Percentiles rank a stretch among this genome's conserved stretches.
Conservation (phyloP, 1,140 invertebrate genomes). For the Xylocopa sonorina region DNA sequence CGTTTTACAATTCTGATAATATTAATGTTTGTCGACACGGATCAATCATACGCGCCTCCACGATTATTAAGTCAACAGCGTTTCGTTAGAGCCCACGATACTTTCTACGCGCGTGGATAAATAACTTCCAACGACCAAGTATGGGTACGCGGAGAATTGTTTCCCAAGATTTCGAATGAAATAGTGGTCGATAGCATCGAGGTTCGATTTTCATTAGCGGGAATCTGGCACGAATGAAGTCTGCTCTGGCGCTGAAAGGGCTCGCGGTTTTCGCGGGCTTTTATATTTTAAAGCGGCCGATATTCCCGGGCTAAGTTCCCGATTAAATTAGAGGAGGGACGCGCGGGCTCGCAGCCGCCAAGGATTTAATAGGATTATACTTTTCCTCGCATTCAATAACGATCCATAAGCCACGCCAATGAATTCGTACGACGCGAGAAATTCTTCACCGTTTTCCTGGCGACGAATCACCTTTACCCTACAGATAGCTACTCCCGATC, state of each 20-base stretch:
- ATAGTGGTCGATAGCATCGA: too few relatives aligned
- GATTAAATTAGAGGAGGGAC: slow-evolving; percentile 30
- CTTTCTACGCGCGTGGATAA: too few relatives aligned
- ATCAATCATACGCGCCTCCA: too few relatives aligned
- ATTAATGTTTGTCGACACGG: too few relatives aligned
- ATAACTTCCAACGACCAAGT: too few relatives aligned
- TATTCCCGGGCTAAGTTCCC: background rate
- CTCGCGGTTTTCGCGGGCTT: slow-evolving; percentile 1
- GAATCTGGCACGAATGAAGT: background rate
- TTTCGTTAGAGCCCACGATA: too few relatives aligned
- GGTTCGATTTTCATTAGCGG: background rate
- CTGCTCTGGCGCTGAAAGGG: too few relatives aligned
- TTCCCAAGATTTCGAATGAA: too few relatives aligned
- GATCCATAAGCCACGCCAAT: slow-evolving; percentile 21
- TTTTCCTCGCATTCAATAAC: slow-evolving; percentile 30
- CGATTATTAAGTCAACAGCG: too few relatives aligned
- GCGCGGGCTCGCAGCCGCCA: background rate
- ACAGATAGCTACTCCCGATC: background rate
- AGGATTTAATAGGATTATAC: slow-evolving; percentile 39
- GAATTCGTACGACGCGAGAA: slow-evolving; percentile 31
- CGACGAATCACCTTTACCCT: slow-evolving; percentile 1
- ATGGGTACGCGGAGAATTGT: too few relatives aligned
- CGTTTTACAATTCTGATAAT: too few relatives aligned
- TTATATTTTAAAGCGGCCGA: slow-evolving; percentile 7
- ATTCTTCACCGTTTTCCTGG: background rate